Conservation (phyloP, 2,797 vertebrate genomes). For the Capromys pilorides region DNA sequence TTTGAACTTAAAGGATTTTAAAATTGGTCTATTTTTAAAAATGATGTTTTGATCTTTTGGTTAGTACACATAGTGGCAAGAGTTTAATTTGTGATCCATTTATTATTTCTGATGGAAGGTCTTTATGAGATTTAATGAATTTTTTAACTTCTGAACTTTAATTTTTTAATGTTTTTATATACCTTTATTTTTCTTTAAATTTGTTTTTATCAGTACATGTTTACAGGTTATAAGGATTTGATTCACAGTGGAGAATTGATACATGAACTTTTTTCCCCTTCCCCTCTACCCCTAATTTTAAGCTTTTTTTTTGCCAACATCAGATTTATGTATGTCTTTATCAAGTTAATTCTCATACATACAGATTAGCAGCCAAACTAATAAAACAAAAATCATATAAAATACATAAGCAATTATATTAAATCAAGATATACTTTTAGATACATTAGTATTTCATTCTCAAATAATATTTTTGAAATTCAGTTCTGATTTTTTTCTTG, state of each 20-base stretch:
- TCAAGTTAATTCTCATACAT: background rate
- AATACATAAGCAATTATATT: background rate
- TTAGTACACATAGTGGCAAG: background rate
- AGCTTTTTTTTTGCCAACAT: background rate
- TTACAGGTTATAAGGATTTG: background rate
- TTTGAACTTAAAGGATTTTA: conserved; percentile 45
- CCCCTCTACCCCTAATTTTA: background rate
- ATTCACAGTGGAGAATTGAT: background rate
- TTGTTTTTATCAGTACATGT: background rate
- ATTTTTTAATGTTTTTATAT: conserved; percentile 1
- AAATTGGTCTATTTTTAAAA: conserved; percentile 42
- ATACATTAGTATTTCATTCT: conserved; percentile 44
- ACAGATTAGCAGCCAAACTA: background rate
- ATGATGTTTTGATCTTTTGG: background rate
- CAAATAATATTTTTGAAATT: conserved; percentile 43
- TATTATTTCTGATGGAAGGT: conserved; percentile 31
- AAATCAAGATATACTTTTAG: background rate
- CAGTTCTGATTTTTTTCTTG: conserved; percentile 48
- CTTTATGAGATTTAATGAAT: background rate
- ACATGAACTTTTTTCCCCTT: background rate
- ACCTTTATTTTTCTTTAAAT: background rate
- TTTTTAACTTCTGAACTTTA: conserved; percentile 48
- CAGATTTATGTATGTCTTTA: background rate
- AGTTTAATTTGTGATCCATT: conserved; percentile 1
- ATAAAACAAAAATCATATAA: background rate